Percentiles rank a stretch among this genome's conserved stretches.
Conservation (phyloP, 2,113 vertebrate species). For the Gavia stellata region DNA sequence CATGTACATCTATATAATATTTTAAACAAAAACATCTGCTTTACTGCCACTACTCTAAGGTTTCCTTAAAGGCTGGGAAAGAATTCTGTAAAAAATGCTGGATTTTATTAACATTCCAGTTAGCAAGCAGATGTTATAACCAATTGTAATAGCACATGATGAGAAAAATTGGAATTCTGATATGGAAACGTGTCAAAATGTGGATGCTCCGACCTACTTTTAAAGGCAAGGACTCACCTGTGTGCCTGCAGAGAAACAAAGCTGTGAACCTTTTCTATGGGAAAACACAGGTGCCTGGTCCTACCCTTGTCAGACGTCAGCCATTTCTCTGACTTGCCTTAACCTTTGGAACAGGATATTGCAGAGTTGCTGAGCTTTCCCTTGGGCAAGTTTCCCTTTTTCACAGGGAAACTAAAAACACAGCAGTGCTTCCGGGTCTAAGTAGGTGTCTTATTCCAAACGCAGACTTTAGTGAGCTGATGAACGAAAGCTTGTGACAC, state of each 20-base stretch:
- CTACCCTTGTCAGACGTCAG: neutral
- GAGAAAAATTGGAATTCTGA: neutral
- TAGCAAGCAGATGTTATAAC: constrained; percentile 10
- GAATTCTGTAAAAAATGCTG: neutral
- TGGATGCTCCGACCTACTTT: neutral
- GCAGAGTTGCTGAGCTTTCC: neutral
- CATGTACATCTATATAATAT: neutral
- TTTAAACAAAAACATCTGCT: constrained; percentile 51
- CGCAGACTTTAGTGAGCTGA: neutral
- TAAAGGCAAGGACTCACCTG: neutral
- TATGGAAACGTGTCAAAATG: neutral
- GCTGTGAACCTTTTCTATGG: neutral
- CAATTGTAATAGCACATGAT: neutral
- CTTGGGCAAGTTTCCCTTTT: neutral
- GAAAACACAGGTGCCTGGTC: neutral
- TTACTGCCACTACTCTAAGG: neutral
- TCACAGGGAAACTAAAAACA: neutral
- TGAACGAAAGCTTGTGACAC: neutral
- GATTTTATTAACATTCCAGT: neutral
- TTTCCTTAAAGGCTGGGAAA: constrained; percentile 1
- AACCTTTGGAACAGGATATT: neutral
- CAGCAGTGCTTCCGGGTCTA: neutral
- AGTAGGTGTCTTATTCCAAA: neutral
- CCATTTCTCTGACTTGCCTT: neutral
- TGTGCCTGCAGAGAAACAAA: neutral